Conservation (phyloP, 2,888 invertebrate species). For the Cephus pygmeus region DNA sequence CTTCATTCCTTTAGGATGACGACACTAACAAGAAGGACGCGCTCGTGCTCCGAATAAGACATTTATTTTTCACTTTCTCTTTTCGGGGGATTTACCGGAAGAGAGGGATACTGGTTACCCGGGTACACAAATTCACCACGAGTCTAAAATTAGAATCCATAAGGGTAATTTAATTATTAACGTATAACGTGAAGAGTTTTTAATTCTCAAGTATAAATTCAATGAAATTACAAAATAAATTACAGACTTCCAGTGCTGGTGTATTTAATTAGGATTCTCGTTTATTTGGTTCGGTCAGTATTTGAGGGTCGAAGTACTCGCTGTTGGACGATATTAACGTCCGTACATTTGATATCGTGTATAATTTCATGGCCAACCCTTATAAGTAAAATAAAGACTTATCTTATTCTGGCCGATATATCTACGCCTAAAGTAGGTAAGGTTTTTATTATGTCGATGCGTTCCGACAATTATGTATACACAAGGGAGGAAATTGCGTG, state of each 20-base stretch:
- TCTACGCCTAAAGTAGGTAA: neutral
- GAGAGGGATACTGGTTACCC: neutral
- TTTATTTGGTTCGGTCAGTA: neutral
- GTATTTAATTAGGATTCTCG: neutral
- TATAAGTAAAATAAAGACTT: neutral
- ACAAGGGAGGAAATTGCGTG: neutral
- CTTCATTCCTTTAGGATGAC: neutral
- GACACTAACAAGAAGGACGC: neutral
- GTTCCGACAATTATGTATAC: neutral
- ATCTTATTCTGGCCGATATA: neutral
- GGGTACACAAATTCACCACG: neutral
- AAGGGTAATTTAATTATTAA: constrained; percentile 41
- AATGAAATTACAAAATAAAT: constrained; percentile 24
- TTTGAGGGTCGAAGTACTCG: neutral
- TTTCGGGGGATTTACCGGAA: neutral
- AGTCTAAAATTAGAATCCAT: neutral
- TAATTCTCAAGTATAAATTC: constrained; percentile 45
- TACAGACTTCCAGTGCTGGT: neutral
- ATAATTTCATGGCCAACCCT: neutral
- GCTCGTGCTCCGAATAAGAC: constrained; percentile 40
- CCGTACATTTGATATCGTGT: neutral
- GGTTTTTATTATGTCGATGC: neutral
- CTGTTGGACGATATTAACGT: neutral
- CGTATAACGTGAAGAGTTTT: constrained; percentile 26
- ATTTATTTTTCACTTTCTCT: constrained; percentile 36